phyloP scores from a whole-genome alignment of 2,888 invertebrate species.

The Pandemis cinnamomeana region DNA sequence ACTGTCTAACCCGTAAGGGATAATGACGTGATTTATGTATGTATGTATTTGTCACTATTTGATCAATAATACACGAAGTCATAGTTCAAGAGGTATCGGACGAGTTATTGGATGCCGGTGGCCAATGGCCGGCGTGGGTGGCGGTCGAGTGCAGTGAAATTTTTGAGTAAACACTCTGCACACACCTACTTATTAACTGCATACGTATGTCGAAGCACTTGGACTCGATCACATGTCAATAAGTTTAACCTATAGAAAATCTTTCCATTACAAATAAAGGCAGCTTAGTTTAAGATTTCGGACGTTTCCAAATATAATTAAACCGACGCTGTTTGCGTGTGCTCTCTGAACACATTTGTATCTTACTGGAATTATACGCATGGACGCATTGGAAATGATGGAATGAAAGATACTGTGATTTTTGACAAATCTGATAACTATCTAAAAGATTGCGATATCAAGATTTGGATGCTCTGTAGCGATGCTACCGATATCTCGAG shows the following conservation, averaged over 20 bases:
- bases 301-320: neutral
- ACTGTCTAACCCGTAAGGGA: too few species aligned
- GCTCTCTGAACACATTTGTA: neutral
- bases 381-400: neutral
- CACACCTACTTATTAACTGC: conserved; percentile 41
- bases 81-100: conserved; percentile 29
- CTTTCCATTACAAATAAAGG: neutral
- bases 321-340: neutral
- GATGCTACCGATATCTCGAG: neutral
- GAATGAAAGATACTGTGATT: neutral
- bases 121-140: conserved; percentile 58
- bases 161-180: conserved; percentile 63
- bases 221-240: conserved; percentile 37
- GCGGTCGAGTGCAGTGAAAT: conserved; percentile 69
- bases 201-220: conserved; percentile 17
- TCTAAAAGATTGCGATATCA: conserved; percentile 3
- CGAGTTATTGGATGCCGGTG: conserved; percentile 24
- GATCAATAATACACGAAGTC: conserved; percentile 16
- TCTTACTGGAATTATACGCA: neutral
- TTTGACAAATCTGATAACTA: conserved; percentile 6
- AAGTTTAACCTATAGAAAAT: conserved; percentile 23
- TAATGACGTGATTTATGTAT: too few species aligned
- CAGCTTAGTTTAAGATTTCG: neutral
- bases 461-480: neutral
- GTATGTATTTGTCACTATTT: neutral